phyloP scores from a whole-genome alignment of 2,888 invertebrate species.

The Ischnura elegans region DNA sequence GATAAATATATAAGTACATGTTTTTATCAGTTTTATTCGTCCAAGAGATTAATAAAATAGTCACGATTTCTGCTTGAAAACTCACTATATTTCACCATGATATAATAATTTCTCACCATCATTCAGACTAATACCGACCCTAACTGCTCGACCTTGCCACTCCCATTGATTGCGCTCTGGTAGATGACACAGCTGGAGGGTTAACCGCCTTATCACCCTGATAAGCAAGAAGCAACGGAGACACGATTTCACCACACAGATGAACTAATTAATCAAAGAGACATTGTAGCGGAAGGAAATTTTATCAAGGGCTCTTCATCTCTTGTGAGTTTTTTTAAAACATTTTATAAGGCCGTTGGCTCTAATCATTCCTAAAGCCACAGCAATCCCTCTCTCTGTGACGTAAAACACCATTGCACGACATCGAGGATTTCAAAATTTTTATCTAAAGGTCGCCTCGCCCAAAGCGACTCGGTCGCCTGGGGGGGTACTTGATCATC shows the following conservation, averaged over 20 bases:
- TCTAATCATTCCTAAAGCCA: background rate
- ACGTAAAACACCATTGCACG: background rate
- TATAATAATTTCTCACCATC: too few species aligned
- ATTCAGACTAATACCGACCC: too few species aligned
- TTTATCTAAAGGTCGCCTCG: background rate
- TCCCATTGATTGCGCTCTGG: background rate
- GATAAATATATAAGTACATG: too few species aligned
- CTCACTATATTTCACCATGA: too few species aligned
- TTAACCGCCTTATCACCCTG: background rate
- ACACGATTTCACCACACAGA: background rate
- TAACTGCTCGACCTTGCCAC: background rate
- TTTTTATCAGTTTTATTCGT: too few species aligned
- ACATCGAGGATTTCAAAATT: background rate
- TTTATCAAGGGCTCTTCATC: slow-evolving; percentile 10
- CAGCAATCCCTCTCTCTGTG: background rate
- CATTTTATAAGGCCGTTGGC: background rate
- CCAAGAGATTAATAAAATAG: too few species aligned
- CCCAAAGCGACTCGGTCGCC: background rate
- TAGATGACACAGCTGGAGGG: background rate
- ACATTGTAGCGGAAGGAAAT: background rate
- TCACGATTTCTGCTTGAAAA: too few species aligned
- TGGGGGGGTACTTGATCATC: background rate
- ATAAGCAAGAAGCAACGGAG: background rate
- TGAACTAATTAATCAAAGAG: background rate
- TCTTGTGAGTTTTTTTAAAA: background rate